Conservation (phyloP, 2,888 invertebrate genomes). For the Sphaerophoria rueppellii region DNA sequence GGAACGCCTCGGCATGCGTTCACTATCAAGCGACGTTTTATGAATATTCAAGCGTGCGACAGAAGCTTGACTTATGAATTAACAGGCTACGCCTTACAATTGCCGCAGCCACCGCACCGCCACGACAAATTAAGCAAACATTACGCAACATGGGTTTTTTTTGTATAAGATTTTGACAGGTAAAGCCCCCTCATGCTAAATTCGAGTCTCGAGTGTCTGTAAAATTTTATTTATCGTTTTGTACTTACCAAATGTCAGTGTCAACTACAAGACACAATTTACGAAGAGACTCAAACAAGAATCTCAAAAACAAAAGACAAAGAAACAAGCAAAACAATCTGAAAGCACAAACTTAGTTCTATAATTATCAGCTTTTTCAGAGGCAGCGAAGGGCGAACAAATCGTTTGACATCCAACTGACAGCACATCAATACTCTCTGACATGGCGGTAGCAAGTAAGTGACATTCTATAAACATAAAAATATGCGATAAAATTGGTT, state of each 20-base stretch:
- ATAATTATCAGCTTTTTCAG: conserved; percentile 46
- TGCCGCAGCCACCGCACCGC: conserved; percentile 1
- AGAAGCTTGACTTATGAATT: conserved; percentile 45
- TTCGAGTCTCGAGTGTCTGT: conserved; percentile 11
- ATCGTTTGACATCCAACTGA: conserved; percentile 68
- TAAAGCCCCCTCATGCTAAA: conserved; percentile 25
- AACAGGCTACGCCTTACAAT: conserved; percentile 51
- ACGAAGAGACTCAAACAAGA: conserved; percentile 41
- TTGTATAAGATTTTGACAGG: conserved; percentile 28
- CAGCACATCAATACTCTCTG: conserved; percentile 53
- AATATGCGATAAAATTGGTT: not conserved
- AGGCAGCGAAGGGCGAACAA: conserved; percentile 57
- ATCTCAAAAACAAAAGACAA: conserved; percentile 45
- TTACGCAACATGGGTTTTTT: conserved; percentile 55
- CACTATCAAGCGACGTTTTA: conserved; percentile 43
- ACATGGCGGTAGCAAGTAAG: conserved; percentile 49
- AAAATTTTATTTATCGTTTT: not conserved
- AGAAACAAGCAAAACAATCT: conserved; percentile 10
- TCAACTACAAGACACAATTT: conserved; percentile 53
- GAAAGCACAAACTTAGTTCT: conserved; percentile 38
- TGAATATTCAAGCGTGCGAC: conserved; percentile 62
- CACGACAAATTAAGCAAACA: conserved; percentile 34
- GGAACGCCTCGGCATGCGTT: conserved; percentile 64
- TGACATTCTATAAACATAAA: conserved; percentile 15
- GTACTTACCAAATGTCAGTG: conserved; percentile 53